Evolutionary conservation across 2,113 vertebrate species (phyloP).

Genomic region (Odontophorus gujanensis): DNA sequence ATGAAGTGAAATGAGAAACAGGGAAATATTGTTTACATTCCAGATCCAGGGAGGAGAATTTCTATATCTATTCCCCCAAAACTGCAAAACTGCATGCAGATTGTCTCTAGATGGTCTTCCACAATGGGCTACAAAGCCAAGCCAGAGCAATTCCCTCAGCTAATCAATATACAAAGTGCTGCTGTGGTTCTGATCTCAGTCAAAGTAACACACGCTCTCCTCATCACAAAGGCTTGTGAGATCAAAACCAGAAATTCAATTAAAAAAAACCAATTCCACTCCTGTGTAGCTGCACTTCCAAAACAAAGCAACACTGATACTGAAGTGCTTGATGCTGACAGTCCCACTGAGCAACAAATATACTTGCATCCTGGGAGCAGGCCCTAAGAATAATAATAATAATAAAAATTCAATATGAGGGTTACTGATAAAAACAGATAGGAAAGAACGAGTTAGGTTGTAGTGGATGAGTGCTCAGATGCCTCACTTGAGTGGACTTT

Average conservation of each 20-base stretch:
- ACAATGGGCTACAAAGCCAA: neutral
- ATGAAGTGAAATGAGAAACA: neutral
- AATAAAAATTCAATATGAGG: neutral
- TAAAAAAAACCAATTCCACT: neutral
- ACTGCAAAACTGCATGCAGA: neutral
- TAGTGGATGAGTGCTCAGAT: neutral
- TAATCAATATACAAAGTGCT: constrained; percentile 46
- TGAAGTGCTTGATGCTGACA: neutral
- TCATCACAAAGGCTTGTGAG: constrained; percentile 1
- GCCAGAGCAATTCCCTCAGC: neutral
- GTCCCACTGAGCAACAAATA: neutral
- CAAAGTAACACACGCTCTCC: neutral
- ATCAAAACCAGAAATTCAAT: constrained; percentile 44
- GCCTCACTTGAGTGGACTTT: neutral
- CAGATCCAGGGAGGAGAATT: neutral
- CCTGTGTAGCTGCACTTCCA: neutral
- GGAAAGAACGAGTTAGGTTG: neutral
- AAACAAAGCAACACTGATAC: neutral
- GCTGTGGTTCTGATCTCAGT: constrained; percentile 53
- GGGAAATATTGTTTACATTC: neutral
- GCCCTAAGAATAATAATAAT: neutral
- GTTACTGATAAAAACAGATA: neutral
- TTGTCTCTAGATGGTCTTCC: neutral
- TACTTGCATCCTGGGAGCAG: neutral
- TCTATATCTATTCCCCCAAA: neutral